Base-by-base conservation (phyloP, 2,797 vertebrate species). In the Lutjanus argentimaculatus region DNA sequence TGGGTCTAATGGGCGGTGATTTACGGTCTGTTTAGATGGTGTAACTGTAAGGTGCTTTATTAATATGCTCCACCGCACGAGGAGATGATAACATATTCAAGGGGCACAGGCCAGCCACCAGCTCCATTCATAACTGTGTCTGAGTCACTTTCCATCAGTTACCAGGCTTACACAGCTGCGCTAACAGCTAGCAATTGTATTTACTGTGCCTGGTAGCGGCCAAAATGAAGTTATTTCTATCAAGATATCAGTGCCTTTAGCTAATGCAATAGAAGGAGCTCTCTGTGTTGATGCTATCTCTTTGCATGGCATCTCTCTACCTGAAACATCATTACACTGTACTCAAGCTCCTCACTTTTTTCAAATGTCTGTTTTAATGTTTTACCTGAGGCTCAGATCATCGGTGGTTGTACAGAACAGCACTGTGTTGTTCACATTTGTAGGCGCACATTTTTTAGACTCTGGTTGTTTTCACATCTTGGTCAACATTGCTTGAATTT, bases 171-270 rank as follows among this genome's bases (percentile, higher is more conserved):
- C 86, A 78, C 82, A 36, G 92, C 92, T 91, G 91, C 89, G 93
- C 95, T 95, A 95, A 94, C 95, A 93, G 93, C 93, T 93, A 90
- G 84, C 93, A 92, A 93, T 93, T 87, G 80, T 92, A 93, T 96
- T 95, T 94, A 77, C 86, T 72, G 75, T 83, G 88, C 87, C 93
- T 94, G 94, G 91, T 62, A 80, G 89, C 69, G 84, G 85, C 83
- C 71, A 67, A 94, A 96, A 95, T 91, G 88, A 93, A 93, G 93
- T 95, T 95, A 95, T 89, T 92, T 90, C 86, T 83, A 94, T 93
- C 90, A 85, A 84, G 85, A 94, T 90, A 90, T 92, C 88, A 89
- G 90, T 91, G 92, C 94, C 93, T 95, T 92, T 78, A 83, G 94
- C 91, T 92, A 95, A 91, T 92, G 82, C 74, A 77, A 85, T 92